Base-by-base conservation (phyloP, 1,140 invertebrate genomes). In the Drosophila murphyi region DNA sequence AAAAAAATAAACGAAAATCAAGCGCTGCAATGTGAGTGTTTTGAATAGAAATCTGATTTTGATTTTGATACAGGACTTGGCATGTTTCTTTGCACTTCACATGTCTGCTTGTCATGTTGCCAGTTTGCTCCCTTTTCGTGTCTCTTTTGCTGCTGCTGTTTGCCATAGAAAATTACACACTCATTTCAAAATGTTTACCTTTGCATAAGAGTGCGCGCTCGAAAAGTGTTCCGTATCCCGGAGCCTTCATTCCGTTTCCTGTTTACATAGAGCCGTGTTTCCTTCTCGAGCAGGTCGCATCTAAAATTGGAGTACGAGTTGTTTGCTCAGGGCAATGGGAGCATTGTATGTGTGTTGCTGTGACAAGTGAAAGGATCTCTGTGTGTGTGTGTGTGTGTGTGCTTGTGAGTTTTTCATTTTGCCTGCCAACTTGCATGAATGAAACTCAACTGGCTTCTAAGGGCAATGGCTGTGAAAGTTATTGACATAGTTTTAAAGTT, bases 111-210 rank as follows among this genome's bases (percentile, higher is more conserved):
- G 50, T 64, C 54, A 47, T 48, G 10, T 54, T 20, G 32, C 7
- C 55, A n/a, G 39, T 55, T 39, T 50, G 52, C 56, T 71, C n/a
- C 54, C 47, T 60, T 76, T 47, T 67, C 51, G 55, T 35, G 54
- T 67, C 32, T 43, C 48, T 73, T 29, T 41, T 52, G 10, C 31
- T 80, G 47, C 34, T 69, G 39, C 54, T 78, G 82, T 89, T 87
- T 87, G 85, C 85, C 76, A 89, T 80, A 54, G 85, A 83, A 87
- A 87, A 87, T 83, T 83, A 87, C 83, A 87, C 85, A 83, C 83
- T 80, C 73, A 80, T 87, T 88, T 88, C 65, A 77, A 72, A 80
- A 78, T 87, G 83, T 87, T 87, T 87, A 89, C 83, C 74, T 80
- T 79, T 88, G 80, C 69, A 79, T 88, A 69, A 60, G 54, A 75